Base-by-base conservation (phyloP, 2,797 vertebrate species). In the Channa striata region DNA sequence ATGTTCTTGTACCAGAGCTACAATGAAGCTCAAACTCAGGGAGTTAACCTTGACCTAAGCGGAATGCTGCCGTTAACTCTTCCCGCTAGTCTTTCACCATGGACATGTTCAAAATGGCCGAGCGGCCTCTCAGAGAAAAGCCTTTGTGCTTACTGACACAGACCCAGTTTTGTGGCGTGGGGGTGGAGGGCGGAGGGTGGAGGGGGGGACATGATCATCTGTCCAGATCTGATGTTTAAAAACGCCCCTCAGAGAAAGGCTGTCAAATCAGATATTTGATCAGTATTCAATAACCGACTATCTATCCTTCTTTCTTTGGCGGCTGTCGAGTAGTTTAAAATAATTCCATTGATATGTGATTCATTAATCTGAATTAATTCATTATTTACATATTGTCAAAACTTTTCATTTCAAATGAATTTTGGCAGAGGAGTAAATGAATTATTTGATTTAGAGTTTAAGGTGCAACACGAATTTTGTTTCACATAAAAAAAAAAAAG, bases 171-270 rank as follows among this genome's bases (percentile, higher is more conserved):
- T 2, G 23, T 51, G 47, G 56, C 14, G 59, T 34, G 33, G 49
- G 44, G 62, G 50, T 33, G 58, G 57, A 67, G 60, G 25, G 36
- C 3, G 36, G 57, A 0, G 40, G 74, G 86, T 82, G 84, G 75
- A 71, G 42, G 48, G 30, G 52, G 68, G 72, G 25, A 70, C 74
- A 65, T 5, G 73, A 77, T 70, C 61, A 59, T 63, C 68, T 59
- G 65, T 42, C 48, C 51, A 71, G 61, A 77, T 68, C 54, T 43
- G 40, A 64, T 36, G 19, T 72, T 59, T 48, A 74, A 78, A 71
- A 58, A 49, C 20, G 46, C 11, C 54, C 54, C 43, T 44, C 61
- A 13, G 23, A 68, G 47, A 71, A 54, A 30, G 21, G 34, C 46
- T 46, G 54, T 67, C 50, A 14, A 21, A 43, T 68, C 30, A 42